Base-by-base conservation (phyloP, 2,888 invertebrate genomes). In the Lutraria lutraria region DNA sequence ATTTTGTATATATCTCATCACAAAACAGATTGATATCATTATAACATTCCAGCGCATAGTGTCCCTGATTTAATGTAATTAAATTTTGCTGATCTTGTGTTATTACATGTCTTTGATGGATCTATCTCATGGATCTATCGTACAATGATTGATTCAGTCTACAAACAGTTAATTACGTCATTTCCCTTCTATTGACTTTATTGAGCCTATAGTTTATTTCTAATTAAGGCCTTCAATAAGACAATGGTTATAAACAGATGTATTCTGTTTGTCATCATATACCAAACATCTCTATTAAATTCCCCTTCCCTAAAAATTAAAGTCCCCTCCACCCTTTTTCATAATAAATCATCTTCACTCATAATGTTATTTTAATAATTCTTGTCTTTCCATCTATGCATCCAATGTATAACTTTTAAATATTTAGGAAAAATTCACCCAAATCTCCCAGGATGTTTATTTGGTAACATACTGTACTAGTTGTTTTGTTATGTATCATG, bases 161-260 rank as follows among this genome's bases (percentile, higher is more conserved):
- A 76, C 76, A 34, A 16, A 72, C 25, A 25, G 10, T 72, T 72
- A 29, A 72, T 25, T 76, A 31, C 31, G 34, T 13, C 19, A 76
- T 76, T 31, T 76, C 76, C 19, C 76, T 76, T 34, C 76, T 68
- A 25, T n/a, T 68, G n/a, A 68, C 63, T n/a, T n/a, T 68, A 34
- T 31, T 31, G 16, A 19, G 16, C 76, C 43, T 15, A 0, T 0
- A 25, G 10, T 13, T 76, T 31, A 31, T 76, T 76, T 76, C 76
- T 76, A 25, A 76, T 76, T 76, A 31, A 76, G 34, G 19, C 31
- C 34, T 15, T 34, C n/a, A 25, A 25, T 68, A 25, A 25, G 0
- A 68, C 63, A 4, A 68, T 68, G 25, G n/a, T 25, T 10, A 25
- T 8, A 68, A 25, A 25, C 63, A 68, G 63, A 68, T 68, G 63